Conservation (phyloP, 2,113 vertebrate species). For the Emydura subglobosa region DNA sequence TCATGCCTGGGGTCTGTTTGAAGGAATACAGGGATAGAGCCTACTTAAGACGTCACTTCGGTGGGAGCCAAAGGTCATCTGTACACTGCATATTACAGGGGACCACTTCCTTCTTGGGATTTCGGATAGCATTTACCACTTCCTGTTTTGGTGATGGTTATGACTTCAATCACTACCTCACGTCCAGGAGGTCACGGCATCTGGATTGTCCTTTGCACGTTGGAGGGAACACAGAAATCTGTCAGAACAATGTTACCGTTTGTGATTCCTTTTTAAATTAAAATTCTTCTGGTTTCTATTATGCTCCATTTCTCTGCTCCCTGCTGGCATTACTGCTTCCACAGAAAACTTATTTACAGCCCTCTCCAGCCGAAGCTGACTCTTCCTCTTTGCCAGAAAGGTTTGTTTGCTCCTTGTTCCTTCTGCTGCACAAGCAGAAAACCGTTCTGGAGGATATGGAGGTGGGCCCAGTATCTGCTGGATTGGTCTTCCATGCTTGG, state of each 20-base stretch:
- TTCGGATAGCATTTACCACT: neutral
- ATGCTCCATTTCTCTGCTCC: neutral
- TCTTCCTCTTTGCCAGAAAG: neutral
- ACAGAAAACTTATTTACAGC: neutral
- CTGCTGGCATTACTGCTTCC: neutral
- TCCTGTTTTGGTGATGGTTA: neutral
- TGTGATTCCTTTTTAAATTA: slow-evolving; percentile 50
- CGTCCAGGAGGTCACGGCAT: neutral
- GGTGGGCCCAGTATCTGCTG: neutral
- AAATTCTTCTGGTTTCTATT: slow-evolving; percentile 45
- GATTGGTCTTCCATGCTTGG: neutral
- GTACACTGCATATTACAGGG: slow-evolving; percentile 3
- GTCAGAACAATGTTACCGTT: neutral
- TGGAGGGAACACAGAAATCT: neutral
- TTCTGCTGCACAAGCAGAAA: neutral
- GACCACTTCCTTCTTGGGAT: slow-evolving; percentile 22
- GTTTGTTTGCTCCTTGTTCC: neutral
- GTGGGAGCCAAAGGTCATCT: neutral
- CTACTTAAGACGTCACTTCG: neutral
- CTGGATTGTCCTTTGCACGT: neutral
- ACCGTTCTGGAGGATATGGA: neutral
- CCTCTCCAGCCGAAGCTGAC: neutral
- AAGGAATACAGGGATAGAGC: neutral
- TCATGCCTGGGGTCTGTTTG: neutral
- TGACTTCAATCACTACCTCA: neutral